These are phyloP conservation scores for Metellina segmentata DNA, from an alignment of 2,888 invertebrate genomes.

Conservation along the genomic window DNA sequence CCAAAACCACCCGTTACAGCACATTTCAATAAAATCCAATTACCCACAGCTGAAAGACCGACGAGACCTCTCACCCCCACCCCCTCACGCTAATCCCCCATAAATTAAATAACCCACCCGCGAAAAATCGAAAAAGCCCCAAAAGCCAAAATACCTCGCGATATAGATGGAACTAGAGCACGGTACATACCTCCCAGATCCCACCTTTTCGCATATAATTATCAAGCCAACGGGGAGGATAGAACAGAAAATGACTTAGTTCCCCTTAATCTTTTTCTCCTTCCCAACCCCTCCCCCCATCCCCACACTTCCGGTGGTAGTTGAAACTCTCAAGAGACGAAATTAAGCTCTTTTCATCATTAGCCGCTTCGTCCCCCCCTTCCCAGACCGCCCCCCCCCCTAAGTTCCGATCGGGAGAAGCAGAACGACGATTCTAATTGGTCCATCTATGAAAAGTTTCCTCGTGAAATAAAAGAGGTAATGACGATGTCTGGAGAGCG, in stretches of 20 bases:
- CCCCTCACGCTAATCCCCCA: no score
- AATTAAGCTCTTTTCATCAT: slow-evolving; percentile 68
- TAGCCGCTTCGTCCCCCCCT: neutral
- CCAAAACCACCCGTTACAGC: neutral
- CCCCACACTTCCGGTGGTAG: neutral
- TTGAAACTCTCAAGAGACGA: slow-evolving; percentile 37
- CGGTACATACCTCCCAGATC: neutral
- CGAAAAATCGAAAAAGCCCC: slow-evolving; percentile 2
- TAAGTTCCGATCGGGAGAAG: slow-evolving; percentile 15
- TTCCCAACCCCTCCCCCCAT: slow-evolving; percentile 25
- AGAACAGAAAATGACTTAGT: slow-evolving; percentile 41
- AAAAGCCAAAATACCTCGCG: neutral
- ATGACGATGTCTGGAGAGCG: slow-evolving; percentile 25
- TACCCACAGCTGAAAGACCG: neutral
- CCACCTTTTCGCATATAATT: slow-evolving; percentile 26
- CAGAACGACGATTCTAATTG: slow-evolving; percentile 59
- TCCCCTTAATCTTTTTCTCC: slow-evolving; percentile 46
- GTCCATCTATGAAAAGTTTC: slow-evolving; percentile 52
- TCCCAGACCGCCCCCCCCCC: neutral
- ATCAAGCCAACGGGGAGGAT: slow-evolving; percentile 23
- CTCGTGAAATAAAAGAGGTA: slow-evolving; percentile 62
- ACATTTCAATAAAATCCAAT: neutral
- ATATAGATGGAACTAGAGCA: neutral
- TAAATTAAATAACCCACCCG: neutral
- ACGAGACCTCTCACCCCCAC: neutral